phyloP scores from a whole-genome alignment of 2,888 invertebrate genomes.

The Drosophila vallismaia region DNA sequence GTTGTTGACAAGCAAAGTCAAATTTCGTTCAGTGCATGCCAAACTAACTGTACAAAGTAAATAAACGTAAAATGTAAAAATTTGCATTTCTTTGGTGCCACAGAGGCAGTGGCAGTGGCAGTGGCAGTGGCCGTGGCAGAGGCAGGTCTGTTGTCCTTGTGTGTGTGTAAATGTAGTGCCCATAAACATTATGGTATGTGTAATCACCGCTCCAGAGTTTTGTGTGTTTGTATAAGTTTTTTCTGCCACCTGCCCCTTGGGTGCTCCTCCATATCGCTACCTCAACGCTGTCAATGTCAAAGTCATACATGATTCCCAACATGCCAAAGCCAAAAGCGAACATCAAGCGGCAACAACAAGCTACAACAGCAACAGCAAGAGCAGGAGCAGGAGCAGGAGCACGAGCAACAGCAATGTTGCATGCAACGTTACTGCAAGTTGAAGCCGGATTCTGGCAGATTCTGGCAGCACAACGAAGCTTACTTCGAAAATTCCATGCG shows the following conservation, averaged over 20 bases:
- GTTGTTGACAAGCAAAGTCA: constrained; percentile 23
- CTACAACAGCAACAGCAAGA: not conserved
- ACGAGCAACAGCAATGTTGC: constrained; percentile 16
- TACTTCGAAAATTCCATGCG: constrained; percentile 64
- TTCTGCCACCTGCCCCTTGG: constrained; percentile 14
- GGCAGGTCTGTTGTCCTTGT: not conserved
- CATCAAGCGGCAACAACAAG: constrained; percentile 47
- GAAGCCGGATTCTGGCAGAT: constrained; percentile 21
- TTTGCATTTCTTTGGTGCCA: constrained; percentile 37
- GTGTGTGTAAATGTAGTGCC: constrained; percentile 1
- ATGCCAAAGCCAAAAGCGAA: constrained; percentile 63
- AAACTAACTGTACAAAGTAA: constrained; percentile 60
- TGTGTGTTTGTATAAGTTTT: not conserved
- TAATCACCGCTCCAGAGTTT: constrained; percentile 52
- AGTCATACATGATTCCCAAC: constrained; percentile 68
- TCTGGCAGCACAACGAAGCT: constrained; percentile 9
- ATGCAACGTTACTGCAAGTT: constrained; percentile 20
- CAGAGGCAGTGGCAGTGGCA: constrained; percentile 7
- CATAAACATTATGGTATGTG: constrained; percentile 39
- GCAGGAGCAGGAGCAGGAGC: constrained; percentile 8
- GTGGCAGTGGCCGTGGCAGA: constrained; percentile 3
- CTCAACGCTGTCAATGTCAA: constrained; percentile 71
- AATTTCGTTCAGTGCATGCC: constrained; percentile 49
- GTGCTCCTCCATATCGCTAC: constrained; percentile 31
- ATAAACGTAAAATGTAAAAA: constrained; percentile 64